Conservation (phyloP, 2,888 invertebrate species). For the Drosophila austrosaltans region DNA sequence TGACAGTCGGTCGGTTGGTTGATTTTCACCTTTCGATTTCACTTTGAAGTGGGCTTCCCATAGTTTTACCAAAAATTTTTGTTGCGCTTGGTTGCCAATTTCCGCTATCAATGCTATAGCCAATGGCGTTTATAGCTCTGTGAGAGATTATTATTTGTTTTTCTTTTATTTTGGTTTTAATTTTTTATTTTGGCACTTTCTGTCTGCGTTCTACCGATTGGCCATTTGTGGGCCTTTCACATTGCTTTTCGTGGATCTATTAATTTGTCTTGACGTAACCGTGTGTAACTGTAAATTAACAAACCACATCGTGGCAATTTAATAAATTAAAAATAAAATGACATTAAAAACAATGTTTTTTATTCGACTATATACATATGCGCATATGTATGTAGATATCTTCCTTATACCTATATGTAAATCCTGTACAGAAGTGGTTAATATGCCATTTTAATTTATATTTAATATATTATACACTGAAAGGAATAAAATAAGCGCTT, state of each 20-base stretch:
- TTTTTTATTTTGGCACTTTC: slow-evolving; percentile 2
- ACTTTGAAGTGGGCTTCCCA: slow-evolving; percentile 36
- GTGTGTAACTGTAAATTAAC: neutral
- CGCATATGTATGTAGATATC: too few relatives aligned
- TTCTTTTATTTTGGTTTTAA: neutral
- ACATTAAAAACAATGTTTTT: neutral
- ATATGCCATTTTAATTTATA: too few relatives aligned
- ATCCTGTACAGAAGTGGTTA: too few relatives aligned
- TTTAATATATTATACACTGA: too few relatives aligned
- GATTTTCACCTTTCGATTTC: slow-evolving; percentile 68
- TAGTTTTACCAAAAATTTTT: slow-evolving; percentile 28
- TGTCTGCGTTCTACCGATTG: neutral
- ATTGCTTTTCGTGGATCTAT: neutral
- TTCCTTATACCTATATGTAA: too few relatives aligned
- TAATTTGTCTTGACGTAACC: neutral
- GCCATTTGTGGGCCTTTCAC: neutral
- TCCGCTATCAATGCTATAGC: slow-evolving; percentile 11
- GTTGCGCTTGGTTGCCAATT: slow-evolving; percentile 16
- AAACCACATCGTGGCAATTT: neutral
- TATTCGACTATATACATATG: too few relatives aligned
- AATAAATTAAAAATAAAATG: neutral
- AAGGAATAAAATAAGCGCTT: too few relatives aligned
- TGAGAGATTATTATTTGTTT: neutral
- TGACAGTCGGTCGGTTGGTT: slow-evolving; percentile 12
- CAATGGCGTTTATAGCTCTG: slow-evolving; percentile 15